Evolutionary conservation across 1,140 invertebrate genomes (phyloP).

Genomic region (Ooceraea biroi): DNA sequence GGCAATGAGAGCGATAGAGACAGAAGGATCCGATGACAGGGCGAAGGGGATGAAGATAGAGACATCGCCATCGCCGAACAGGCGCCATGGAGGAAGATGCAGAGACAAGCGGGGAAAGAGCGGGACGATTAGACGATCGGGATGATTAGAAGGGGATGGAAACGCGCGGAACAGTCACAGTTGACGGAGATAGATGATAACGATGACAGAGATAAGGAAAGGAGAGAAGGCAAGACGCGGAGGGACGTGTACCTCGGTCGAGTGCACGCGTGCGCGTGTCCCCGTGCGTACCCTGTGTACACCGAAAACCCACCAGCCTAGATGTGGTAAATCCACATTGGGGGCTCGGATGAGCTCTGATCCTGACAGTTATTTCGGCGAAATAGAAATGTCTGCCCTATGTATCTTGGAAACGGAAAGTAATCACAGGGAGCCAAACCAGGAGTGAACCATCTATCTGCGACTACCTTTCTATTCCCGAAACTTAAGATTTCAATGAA

Average conservation of each 20-base stretch:
- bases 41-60: slow-evolving; percentile 18
- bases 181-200: slow-evolving; percentile 33
- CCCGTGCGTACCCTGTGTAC: slow-evolving; percentile 53
- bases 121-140: neutral
- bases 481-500: no score
- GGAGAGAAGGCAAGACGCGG: neutral
- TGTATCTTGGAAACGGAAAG: neutral
- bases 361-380: slow-evolving; percentile 16
- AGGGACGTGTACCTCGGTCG: slow-evolving; percentile 9
- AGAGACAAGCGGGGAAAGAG: neutral
- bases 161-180: neutral
- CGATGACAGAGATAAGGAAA: slow-evolving; percentile 5
- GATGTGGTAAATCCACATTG: no score
- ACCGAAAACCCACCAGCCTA: slow-evolving; percentile 9
- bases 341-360: neutral
- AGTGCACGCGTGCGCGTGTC: slow-evolving; percentile 66
- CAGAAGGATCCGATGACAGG: slow-evolving; percentile 29
- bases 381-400: slow-evolving; percentile 4
- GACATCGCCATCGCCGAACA: neutral
- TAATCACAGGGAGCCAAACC: neutral
- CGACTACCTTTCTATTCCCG: neutral
- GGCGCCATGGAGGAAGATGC: neutral
- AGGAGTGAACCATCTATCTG: neutral
- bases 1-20: neutral
- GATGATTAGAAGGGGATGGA: slow-evolving; percentile 18